Conservation (phyloP, 2,113 vertebrate species). For the Sceloporus tristichus region DNA sequence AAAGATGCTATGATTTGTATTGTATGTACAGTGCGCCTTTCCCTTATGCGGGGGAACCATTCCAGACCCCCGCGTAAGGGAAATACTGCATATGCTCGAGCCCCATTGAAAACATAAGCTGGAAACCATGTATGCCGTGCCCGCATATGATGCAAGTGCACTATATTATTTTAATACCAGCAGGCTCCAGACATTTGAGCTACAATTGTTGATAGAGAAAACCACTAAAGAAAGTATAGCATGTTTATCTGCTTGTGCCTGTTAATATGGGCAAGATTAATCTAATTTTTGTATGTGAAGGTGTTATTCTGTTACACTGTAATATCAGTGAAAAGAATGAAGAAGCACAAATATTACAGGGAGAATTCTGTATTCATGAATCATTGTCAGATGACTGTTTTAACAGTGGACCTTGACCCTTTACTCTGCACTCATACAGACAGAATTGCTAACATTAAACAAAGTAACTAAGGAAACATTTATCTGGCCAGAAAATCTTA, state of each 20-base stretch:
- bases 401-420: constrained; percentile 1
- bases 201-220: too few relatives aligned
- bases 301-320: background rate
- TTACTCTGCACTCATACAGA: background rate
- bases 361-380: constrained; percentile 1
- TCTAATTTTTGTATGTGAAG: background rate
- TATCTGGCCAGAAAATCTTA: background rate
- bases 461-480: constrained; percentile 16
- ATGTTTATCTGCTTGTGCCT: background rate
- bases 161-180: background rate
- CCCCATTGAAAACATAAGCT: too few relatives aligned
- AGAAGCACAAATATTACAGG: background rate
- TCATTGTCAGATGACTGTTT: constrained; percentile 22
- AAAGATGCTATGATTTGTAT: too few relatives aligned
- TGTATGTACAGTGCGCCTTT: too few relatives aligned
- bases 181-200: background rate
- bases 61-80: too few relatives aligned
- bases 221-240: background rate
- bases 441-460: constrained; percentile 23
- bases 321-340: background rate
- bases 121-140: too few relatives aligned
- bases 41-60: too few relatives aligned
- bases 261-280: background rate
- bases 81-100: too few relatives aligned
- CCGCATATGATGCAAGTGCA: too few relatives aligned